Evolutionary conservation across 1,140 invertebrate species (phyloP).

Genomic region (Drosophila nebulosa): DNA sequence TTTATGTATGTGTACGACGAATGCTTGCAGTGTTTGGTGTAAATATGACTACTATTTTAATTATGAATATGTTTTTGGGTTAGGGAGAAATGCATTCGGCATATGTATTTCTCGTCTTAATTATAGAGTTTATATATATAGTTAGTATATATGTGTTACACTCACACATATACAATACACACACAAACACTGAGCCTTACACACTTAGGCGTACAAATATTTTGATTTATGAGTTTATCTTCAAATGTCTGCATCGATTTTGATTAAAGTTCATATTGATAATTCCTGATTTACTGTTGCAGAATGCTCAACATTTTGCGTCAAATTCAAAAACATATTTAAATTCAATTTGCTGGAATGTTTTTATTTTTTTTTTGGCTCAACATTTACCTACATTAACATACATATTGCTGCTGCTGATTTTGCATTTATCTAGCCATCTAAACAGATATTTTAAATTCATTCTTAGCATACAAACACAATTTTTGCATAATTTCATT

Average conservation of each 20-base stretch:
- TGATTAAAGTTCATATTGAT: constrained; percentile 46
- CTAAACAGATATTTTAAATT: constrained; percentile 24
- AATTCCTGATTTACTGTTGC: constrained; percentile 39
- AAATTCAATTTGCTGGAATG: constrained; percentile 21
- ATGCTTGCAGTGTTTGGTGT: constrained; percentile 35
- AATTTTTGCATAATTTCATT: constrained; percentile 38
- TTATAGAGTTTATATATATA: constrained; percentile 33
- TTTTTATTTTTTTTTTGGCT: no score
- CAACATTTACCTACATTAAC: constrained; percentile 55
- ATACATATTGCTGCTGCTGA: neutral
- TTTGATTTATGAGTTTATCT: neutral
- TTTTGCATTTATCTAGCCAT: neutral
- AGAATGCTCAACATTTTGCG: constrained; percentile 15
- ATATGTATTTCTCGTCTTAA: constrained; percentile 23
- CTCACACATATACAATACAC: constrained; percentile 11
- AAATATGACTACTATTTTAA: constrained; percentile 43
- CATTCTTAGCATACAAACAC: neutral
- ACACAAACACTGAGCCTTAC: constrained; percentile 5
- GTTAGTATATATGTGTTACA: constrained; percentile 19
- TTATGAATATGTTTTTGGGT: constrained; percentile 18
- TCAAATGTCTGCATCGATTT: constrained; percentile 22
- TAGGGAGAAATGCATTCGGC: constrained; percentile 20
- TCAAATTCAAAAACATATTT: constrained; percentile 35
- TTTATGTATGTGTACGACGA: constrained; percentile 35
- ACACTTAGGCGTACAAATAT: constrained; percentile 35